Conservation (phyloP, 2,888 invertebrate genomes). For the Heteropelma amictum region DNA sequence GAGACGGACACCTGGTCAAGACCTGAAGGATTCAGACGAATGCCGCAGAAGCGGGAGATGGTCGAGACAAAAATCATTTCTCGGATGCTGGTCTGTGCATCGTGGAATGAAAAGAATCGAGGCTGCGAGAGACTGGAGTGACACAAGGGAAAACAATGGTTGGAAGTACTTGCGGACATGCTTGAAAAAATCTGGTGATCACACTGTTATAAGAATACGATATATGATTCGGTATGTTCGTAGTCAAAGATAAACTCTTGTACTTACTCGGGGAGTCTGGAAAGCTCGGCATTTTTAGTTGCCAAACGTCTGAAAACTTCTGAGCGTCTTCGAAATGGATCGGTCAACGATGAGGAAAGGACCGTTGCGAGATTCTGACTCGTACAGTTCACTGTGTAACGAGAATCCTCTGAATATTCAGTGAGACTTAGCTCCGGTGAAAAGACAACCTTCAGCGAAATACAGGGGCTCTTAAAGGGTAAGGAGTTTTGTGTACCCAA, state of each 20-base stretch:
- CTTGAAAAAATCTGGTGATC: too few relatives aligned
- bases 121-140: neutral
- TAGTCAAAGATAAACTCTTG: neutral
- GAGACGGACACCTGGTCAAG: slow-evolving; percentile 54
- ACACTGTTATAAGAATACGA: too few relatives aligned
- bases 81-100: neutral
- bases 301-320: neutral
- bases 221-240: neutral
- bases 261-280: neutral
- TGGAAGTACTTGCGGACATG: too few relatives aligned
- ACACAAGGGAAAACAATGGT: too few relatives aligned
- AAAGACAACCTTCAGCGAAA: neutral
- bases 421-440: neutral
- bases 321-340: neutral
- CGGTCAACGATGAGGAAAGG: neutral
- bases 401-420: neutral
- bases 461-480: neutral
- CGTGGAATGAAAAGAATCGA: neutral
- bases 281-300: too few relatives aligned
- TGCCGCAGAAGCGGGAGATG: neutral
- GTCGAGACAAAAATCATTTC: neutral
- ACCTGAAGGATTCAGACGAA: slow-evolving; percentile 29
- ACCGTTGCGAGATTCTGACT: neutral
- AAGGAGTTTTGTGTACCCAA: neutral
- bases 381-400: neutral